Base-by-base conservation (phyloP, 2,888 invertebrate species). In the Microctonus hyperodae region DNA sequence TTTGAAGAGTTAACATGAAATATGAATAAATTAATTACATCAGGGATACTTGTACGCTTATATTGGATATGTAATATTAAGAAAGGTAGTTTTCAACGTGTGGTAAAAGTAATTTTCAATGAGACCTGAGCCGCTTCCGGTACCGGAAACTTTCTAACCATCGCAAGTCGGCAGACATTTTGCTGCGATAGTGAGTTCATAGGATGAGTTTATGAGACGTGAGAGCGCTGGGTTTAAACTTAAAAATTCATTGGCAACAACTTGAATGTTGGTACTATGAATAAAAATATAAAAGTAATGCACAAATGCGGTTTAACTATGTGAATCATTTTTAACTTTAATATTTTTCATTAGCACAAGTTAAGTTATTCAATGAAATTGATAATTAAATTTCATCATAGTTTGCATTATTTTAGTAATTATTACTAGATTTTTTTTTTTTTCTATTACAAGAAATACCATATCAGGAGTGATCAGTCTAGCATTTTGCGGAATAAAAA, bases 181-280 rank as follows among this genome's bases (percentile, higher is more conserved):
- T 33, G 20, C 23, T 28, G 33, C 25, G 35, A 25, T 56, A 33
- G 22, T 20, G 11, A 61, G 63, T 33, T 40, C 28, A 53, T 22
- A 40, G 65, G 56, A 63, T 64, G 67, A 40, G 35, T n/a, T 0
- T 33, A 33, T 62, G 69, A 59, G 63, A 33, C 13, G 64, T 40
- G 63, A 50, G 33, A 68, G 28, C 55, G 37, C 60, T 64, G 64
- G 69, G 72, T 71, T 72, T 64, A 73, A 73, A 74, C 72, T 75
- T 75, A 72, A 74, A 74, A 75, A 75, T 75, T 75, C 75, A 75
- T 74, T 74, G 72, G 70, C 66, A 67, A 40, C 68, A 69, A 69
- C 69, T 61, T 16, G n/a, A n/a, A 16, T 62, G 64, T 53, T 55
- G 60, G 61, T 57, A 60, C 44, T 33, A 31, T 64, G 64, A 28